These are phyloP conservation scores for Ovis canadensis DNA, from an alignment of 2,113 vertebrate species.

Conservation along the genomic window DNA sequence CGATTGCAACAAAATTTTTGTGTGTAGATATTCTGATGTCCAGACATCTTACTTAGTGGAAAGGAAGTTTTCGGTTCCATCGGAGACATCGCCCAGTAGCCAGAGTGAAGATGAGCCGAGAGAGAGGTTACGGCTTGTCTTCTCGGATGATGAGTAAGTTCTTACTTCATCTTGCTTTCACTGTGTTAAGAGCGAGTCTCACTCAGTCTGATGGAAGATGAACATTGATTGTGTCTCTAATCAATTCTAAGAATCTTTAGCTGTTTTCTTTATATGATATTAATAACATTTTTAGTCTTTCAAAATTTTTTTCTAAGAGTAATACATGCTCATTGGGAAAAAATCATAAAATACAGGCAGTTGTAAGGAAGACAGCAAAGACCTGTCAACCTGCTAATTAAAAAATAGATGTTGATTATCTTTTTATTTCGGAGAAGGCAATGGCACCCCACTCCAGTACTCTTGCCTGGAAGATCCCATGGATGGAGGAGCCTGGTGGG, in stretches of 20 bases:
- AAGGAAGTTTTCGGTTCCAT: constrained; percentile 66
- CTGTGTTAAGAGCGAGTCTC: not conserved
- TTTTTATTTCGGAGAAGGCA: not conserved
- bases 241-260: not conserved
- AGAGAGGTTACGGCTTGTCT: constrained; percentile 83
- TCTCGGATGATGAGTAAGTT: constrained; percentile 89
- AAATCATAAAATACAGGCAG: not conserved
- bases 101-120: constrained; percentile 72
- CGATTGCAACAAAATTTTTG: not conserved
- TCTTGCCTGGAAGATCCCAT: too few species aligned
- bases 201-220: not conserved
- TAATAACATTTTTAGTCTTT: not conserved
- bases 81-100: constrained; percentile 43
- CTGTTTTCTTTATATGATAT: not conserved
- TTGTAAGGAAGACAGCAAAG: not conserved
- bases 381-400: not conserved
- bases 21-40: constrained; percentile 79
- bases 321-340: not conserved
- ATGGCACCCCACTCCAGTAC: too few species aligned
- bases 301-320: constrained; percentile 1
- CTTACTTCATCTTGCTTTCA: not conserved
- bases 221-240: not conserved
- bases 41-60: constrained; percentile 88
- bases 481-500: too few species aligned
- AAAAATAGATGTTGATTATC: not conserved